Conservation (phyloP, 2,113 vertebrate genomes). For the Corynorhinus townsendii region DNA sequence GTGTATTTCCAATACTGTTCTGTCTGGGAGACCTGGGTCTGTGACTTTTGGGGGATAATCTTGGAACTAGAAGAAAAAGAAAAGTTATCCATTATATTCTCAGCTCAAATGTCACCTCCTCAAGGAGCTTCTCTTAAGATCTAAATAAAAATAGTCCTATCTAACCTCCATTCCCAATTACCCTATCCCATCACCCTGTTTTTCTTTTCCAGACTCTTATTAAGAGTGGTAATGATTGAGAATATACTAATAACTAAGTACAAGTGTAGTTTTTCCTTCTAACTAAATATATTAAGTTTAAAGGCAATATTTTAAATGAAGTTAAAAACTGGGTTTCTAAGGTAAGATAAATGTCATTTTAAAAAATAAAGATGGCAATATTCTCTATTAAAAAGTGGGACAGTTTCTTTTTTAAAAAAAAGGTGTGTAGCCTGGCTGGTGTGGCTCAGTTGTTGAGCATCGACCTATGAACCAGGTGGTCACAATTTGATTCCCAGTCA, state of each 20-base stretch:
- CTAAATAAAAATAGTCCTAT: background rate
- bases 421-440: no score
- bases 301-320: background rate
- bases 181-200: background rate
- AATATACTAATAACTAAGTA: background rate
- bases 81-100: constrained; percentile 59
- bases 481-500: no score
- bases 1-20: constrained; percentile 84
- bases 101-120: constrained; percentile 22
- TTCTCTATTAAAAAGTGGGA: background rate
- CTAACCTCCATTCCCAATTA: background rate
- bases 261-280: background rate
- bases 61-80: constrained; percentile 81
- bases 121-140: background rate
- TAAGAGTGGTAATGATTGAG: background rate
- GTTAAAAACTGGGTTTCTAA: background rate
- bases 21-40: constrained; percentile 97
- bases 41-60: constrained; percentile 88
- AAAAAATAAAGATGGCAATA: background rate
- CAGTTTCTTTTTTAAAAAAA: background rate
- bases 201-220: background rate
- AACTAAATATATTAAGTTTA: background rate
- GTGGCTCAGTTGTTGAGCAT: no score
- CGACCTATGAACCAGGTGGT: no score
- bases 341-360: background rate